Base-by-base conservation (phyloP, 2,888 invertebrate species). In the Drosophila prolongata region DNA sequence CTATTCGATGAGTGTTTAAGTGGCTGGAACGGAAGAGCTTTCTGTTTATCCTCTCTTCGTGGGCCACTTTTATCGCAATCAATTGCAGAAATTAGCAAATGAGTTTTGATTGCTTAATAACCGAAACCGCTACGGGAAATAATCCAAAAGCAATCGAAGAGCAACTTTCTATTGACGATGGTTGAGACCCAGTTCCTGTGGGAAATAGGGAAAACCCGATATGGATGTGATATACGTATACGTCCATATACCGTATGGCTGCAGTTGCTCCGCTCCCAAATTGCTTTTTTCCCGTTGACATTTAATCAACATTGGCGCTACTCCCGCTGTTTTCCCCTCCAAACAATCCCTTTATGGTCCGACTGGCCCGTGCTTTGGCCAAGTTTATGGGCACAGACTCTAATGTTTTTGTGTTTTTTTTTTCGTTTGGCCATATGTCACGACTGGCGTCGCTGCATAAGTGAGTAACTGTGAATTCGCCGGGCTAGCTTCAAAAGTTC, bases 231-330 rank as follows among this genome's bases (percentile, higher is more conserved):
- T 9, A 5, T 30, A 54, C 16, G 37, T 44, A 37, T 44, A 30
- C 6, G 8, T 1, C 30, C 6, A 30, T 24, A 24, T 24, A 30
- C 30, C 30, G 30, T 30, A 30, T 8, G 30, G 8, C 11, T 49
- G 11, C 13, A 49, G 35, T n/a, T 24, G 44, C 57, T 47, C 16
- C 19, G 30, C 3, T 47, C 1, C 42, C 58, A 52, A 69, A 64
- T 64, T 70, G 42, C 34, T 59, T 72, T 57, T 57, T 54, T 46
- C 55, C 55, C 38, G 42, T 65, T 69, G 70, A 75, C 75, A 75
- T 75, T 75, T 75, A 75, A 75, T 75, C 75, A 75, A 57, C 60
- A 42, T 37, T 56, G 59, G 44, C 52, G 49, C 60, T 42, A 37
- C 60, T n/a, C 30, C 49, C 60, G 47, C 57, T 34, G 46, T 11